These are phyloP conservation scores for Cranoglanis bouderius DNA, from an alignment of 2,113 vertebrate genomes.

Conservation along the genomic window DNA sequence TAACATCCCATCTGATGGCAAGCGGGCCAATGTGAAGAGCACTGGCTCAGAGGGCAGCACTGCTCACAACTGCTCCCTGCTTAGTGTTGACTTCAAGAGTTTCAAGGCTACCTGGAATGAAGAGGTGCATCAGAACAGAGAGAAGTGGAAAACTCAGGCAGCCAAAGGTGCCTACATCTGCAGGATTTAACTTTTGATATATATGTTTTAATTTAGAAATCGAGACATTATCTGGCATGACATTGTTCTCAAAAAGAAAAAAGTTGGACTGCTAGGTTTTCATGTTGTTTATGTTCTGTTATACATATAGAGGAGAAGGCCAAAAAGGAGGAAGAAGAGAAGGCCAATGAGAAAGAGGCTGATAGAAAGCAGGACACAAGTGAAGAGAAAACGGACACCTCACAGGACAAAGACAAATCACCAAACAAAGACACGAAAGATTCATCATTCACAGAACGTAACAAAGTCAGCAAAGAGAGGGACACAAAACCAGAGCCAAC, in stretches of 20 bases:
- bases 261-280: neutral
- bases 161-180: conserved; percentile 73
- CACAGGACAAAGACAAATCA: conserved; percentile 50
- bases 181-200: neutral
- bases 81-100: conserved; percentile 81
- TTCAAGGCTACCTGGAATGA: conserved; percentile 89
- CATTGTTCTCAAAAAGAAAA: neutral
- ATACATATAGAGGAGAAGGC: conserved; percentile 73
- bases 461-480: conserved; percentile 55
- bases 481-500: conserved; percentile 50
- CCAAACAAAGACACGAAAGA: conserved; percentile 42
- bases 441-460: conserved; percentile 54
- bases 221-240: neutral
- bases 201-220: neutral
- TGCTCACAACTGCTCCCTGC: conserved; percentile 78
- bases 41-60: conserved; percentile 82
- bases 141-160: conserved; percentile 87
- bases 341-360: conserved; percentile 61
- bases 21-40: conserved; percentile 80
- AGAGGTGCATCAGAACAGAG: conserved; percentile 85
- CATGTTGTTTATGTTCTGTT: neutral
- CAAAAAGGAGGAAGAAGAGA: conserved; percentile 64
- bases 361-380: conserved; percentile 61
- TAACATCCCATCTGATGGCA: conserved; percentile 80
- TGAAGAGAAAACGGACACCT: conserved; percentile 51